Evolutionary conservation across 2,113 vertebrate species (phyloP).

Genomic region (Peucedramus taeniatus): DNA sequence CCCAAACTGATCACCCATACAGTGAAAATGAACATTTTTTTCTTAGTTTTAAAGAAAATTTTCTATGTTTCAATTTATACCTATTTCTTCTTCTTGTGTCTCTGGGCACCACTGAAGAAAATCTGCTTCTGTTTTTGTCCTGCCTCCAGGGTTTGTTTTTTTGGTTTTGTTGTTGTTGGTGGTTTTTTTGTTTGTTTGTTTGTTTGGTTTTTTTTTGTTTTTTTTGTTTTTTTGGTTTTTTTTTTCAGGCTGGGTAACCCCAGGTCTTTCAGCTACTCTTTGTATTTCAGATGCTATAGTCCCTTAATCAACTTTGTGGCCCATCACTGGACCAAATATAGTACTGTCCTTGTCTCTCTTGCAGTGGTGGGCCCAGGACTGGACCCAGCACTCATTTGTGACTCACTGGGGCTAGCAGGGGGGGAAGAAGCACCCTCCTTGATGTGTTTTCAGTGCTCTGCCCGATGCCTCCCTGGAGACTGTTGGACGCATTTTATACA

Average conservation of each 20-base stretch:
- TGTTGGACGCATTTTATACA: not conserved
- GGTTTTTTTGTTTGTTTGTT: no score
- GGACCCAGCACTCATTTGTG: not conserved
- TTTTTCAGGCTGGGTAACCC: not conserved
- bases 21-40: not conserved
- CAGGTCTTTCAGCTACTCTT: not conserved
- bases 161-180: no score
- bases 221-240: no score
- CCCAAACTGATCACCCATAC: not conserved
- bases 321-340: rapidly evolving
- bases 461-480: not conserved
- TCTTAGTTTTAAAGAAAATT: not conserved
- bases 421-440: not conserved
- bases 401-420: not conserved
- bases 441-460: not conserved
- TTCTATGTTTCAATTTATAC: not conserved
- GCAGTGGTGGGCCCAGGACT: not conserved
- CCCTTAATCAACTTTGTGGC: not conserved
- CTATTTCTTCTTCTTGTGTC: not conserved
- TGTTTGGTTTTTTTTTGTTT: no score
- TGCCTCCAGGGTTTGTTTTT: not conserved
- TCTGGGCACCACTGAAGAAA: not conserved
- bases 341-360: not conserved
- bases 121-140: not conserved
- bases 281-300: not conserved